phyloP scores from a whole-genome alignment of 2,113 vertebrate genomes.

The Oryzias woworae region DNA sequence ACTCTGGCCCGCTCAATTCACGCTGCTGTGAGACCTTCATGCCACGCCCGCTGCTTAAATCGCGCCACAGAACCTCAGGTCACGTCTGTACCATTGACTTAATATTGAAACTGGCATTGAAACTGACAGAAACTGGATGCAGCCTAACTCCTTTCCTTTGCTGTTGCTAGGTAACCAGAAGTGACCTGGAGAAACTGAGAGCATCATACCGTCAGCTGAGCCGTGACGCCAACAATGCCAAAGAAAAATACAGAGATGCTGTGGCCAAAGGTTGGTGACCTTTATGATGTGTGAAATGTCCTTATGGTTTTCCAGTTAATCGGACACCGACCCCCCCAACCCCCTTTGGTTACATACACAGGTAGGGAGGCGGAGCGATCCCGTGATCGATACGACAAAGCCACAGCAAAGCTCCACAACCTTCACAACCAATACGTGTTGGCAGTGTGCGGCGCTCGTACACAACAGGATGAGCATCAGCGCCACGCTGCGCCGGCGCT shows the following conservation, averaged over 20 bases:
- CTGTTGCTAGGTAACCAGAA: conserved; percentile 87
- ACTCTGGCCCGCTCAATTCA: no score
- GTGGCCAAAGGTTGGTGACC: conserved; percentile 84
- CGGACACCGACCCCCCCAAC: not conserved
- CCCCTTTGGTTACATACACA: conserved; percentile 14
- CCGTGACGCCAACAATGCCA: conserved; percentile 91
- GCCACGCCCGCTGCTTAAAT: no score
- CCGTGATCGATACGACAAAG: conserved; percentile 94
- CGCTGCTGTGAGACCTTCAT: no score
- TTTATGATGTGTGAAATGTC: not conserved
- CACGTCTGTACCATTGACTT: no score
- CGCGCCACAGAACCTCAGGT: no score
- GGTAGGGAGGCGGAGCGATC: conserved; percentile 82
- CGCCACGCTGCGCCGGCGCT: conserved; percentile 82
- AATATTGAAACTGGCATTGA: no score
- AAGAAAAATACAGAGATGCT: conserved; percentile 94
- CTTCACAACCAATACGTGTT: conserved; percentile 96
- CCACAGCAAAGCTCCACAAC: conserved; percentile 92
- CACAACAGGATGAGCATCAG: conserved; percentile 91
- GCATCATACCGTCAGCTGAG: conserved; percentile 88
- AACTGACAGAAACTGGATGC: no score
- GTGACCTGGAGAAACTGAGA: conserved; percentile 94
- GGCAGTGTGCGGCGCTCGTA: conserved; percentile 89
- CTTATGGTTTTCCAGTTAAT: not conserved
- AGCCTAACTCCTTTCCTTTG: not conserved